A percentile compares a stretch with the other conserved stretches of the same genome.
Evolutionary conservation across 1,140 invertebrate species (phyloP).

Genomic region (Platyscapa corneri): DNA sequence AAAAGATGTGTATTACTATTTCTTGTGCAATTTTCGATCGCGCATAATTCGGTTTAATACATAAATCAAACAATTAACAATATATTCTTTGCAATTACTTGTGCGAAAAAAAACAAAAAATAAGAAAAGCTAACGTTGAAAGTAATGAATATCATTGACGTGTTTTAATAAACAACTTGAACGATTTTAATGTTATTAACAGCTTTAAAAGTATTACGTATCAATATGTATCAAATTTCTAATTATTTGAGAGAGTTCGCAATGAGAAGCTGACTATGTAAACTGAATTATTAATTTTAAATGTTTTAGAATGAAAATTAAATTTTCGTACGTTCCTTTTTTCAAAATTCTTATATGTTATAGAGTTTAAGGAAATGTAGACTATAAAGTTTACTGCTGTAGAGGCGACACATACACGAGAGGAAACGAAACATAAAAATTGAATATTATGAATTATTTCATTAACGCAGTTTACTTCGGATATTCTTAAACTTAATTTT

Average conservation of each 20-base stretch:
- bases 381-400: not conserved
- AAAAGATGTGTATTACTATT: constrained; percentile 14
- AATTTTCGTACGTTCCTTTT: constrained; percentile 42
- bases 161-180: not conserved
- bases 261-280: constrained; percentile 12
- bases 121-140: not conserved
- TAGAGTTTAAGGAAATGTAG: constrained; percentile 33
- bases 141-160: not conserved
- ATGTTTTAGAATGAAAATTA: constrained; percentile 6
- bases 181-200: not conserved
- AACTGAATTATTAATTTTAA: constrained; percentile 34
- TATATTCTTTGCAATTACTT: not conserved
- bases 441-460: constrained; percentile 3
- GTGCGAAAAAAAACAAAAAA: not conserved
- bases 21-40: not conserved
- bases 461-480: constrained; percentile 13
- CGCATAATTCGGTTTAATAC: not conserved
- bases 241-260: constrained; percentile 2
- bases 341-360: constrained; percentile 24
- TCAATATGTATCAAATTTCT: not conserved
- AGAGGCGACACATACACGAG: not conserved
- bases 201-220: not conserved
- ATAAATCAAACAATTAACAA: not conserved
- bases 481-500: not conserved
- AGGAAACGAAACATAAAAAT: constrained; percentile 18